Base-by-base conservation (phyloP, 1,140 invertebrate genomes). In the Stegodyphus dumicola region DNA sequence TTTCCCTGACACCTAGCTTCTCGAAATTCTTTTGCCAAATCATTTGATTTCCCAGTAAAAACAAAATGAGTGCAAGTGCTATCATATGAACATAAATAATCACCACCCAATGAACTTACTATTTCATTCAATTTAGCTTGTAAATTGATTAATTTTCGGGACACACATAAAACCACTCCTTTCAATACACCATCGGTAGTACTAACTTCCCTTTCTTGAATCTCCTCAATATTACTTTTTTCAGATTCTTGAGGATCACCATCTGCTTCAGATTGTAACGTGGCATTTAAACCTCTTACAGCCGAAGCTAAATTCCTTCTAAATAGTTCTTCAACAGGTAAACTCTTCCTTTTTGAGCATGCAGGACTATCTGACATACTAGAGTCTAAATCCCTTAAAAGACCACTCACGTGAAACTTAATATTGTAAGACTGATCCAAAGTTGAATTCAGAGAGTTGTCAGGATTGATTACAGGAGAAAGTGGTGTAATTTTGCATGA, bases 51-150 rank as follows among this genome's bases (percentile, higher is more conserved):
- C 7, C 91, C 91, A 88, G 91, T 86, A 53, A 90, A 92, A 18
- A 92, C 89, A 88, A 90, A 91, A 86, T 92, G 92, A 7, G 92
- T 92, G 83, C 91, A 90, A 9, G 87, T 86, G 13, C 70, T 78
- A 56, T 90, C 89, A 84, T 90, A 91, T 0, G 89, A 89, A 91
- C 91, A 91, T n/a, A 89, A 86, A 86, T 90, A 91, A 49, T 91
- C 89, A 6, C 91, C 91, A n/a, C 91, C 91, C n/a, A 92, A 88
- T 10, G 88, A 87, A 2, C 86, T 84, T 11, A 91, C 91, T 54
- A 90, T 89, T 67, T 89, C 87, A 87, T 91, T 90, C 75, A 91
- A 89, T 76, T 91, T 90, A 6, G 87, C 83, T 80, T 91, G 91
- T n/a, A 90, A 86, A n/a, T 88, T 87, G 49, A 87, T 88, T 15